These are phyloP conservation scores for Xylocampa areola DNA, from an alignment of 2,888 invertebrate species.

Conservation along the genomic window DNA sequence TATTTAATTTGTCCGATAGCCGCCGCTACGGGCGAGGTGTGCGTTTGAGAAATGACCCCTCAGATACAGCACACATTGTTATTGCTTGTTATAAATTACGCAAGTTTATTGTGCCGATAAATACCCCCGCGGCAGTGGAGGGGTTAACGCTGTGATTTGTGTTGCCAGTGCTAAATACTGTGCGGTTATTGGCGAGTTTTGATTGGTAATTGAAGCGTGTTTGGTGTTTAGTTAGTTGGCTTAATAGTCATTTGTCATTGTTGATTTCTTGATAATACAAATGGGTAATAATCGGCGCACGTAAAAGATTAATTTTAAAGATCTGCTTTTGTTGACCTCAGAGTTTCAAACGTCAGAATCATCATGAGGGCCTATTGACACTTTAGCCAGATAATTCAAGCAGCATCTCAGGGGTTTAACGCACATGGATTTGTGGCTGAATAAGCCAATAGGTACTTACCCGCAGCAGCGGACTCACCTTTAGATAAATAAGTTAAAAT, in stretches of 20 bases:
- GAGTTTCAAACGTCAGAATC: no score
- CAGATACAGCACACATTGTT: conserved; percentile 84
- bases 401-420: no score
- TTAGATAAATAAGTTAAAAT: no score
- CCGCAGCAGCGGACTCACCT: no score
- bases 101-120: conserved; percentile 76
- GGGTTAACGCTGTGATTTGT: conserved; percentile 62
- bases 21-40: conserved; percentile 77
- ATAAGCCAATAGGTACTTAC: no score
- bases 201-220: conserved; percentile 42
- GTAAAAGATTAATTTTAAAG: no score
- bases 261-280: neutral
- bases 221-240: conserved; percentile 27
- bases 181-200: conserved; percentile 47
- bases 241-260: conserved; percentile 6
- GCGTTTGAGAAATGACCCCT: conserved; percentile 84
- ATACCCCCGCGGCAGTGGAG: conserved; percentile 69
- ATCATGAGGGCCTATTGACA: no score
- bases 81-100: conserved; percentile 82
- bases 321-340: no score
- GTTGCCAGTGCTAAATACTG: conserved; percentile 64
- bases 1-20: conserved; percentile 74
- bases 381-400: no score
- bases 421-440: no score
- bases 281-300: no score